Evolutionary conservation across 2,113 vertebrate genomes (phyloP).

Genomic region (Pluvialis apricaria): DNA sequence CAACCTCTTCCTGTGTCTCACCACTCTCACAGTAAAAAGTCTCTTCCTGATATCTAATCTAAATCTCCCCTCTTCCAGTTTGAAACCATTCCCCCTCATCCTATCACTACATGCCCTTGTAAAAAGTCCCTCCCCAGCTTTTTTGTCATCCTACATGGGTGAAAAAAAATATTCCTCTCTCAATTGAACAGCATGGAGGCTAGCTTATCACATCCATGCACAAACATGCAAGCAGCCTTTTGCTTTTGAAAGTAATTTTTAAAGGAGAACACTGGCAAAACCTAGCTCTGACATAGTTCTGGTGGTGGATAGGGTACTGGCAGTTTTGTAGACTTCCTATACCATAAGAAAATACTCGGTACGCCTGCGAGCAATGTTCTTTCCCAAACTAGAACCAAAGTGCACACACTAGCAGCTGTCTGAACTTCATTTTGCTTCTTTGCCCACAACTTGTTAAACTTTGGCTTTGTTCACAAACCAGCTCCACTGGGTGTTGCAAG

Average conservation of each 20-base stretch:
- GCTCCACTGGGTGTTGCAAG: neutral
- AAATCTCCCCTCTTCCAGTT: no score
- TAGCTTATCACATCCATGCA: neutral
- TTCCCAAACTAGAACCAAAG: conserved; percentile 24
- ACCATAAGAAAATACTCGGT: no score
- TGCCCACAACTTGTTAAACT: conserved; percentile 12
- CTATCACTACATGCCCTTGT: no score
- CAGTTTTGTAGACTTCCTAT: no score
- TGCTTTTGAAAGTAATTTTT: neutral
- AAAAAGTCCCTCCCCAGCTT: no score
- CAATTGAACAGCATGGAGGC: neutral
- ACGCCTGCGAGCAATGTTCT: neutral
- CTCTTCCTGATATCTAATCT: no score
- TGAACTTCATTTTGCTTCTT: neutral
- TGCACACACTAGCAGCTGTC: neutral
- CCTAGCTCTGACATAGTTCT: neutral
- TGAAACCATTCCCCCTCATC: no score
- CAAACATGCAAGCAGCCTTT: neutral
- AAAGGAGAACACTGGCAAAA: neutral
- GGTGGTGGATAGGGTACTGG: neutral
- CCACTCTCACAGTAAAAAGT: no score
- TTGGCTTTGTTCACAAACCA: conserved; percentile 22
- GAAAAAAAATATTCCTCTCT: neutral
- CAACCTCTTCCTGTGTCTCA: no score
- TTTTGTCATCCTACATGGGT: no score